These are phyloP conservation scores for Trinorchestia longiramus DNA, from an alignment of 1,140 invertebrate species.

Conservation along the genomic window DNA sequence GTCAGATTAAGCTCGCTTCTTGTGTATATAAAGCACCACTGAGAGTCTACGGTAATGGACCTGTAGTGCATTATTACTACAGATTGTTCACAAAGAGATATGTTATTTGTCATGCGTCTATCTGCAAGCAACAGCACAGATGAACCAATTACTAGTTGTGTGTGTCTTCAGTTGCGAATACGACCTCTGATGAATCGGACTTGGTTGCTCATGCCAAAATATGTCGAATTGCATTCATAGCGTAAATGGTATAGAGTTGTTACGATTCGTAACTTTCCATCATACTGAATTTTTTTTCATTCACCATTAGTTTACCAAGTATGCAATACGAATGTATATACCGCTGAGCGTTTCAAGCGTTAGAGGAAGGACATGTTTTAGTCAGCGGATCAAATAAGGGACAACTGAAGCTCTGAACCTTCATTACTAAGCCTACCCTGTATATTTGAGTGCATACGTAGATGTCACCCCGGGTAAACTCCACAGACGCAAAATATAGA, in stretches of 20 bases:
- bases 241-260: neutral
- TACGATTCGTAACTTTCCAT: neutral
- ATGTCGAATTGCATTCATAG: neutral
- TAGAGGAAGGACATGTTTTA: neutral
- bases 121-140: neutral
- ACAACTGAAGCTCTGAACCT: neutral
- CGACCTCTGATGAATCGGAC: neutral
- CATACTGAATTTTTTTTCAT: neutral
- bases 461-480: neutral
- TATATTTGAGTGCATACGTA: neutral
- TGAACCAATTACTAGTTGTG: neutral
- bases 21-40: neutral
- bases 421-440: neutral
- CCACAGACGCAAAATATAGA: neutral
- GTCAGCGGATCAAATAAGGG: neutral
- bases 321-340: neutral
- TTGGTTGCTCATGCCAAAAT: neutral
- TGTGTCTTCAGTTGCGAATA: neutral
- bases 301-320: neutral
- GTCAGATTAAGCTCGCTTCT: conserved; percentile 33
- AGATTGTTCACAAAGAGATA: neutral
- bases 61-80: neutral
- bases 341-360: neutral
- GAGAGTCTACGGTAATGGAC: neutral
- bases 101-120: neutral